These are phyloP conservation scores for Pelvicachromis taeniatus DNA, from an alignment of 2,113 vertebrate genomes.

Conservation along the genomic window DNA sequence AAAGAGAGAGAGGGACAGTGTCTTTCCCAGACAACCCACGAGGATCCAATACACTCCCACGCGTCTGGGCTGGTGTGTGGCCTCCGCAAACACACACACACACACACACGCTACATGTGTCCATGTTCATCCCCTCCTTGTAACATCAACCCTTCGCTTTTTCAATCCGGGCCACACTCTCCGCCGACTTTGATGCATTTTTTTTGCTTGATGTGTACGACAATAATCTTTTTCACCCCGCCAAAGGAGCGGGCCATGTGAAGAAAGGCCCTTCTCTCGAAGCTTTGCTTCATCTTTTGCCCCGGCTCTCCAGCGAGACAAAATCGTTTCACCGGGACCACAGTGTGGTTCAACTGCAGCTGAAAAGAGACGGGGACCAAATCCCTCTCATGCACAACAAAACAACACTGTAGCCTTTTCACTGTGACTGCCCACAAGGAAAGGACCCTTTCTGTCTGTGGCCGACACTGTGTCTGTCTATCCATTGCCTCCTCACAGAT, in stretches of 20 bases:
- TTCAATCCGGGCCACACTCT: slow-evolving; percentile 58
- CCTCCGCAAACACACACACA: slow-evolving; percentile 35
- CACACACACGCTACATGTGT: slow-evolving; percentile 47
- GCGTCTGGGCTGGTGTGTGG: slow-evolving; percentile 63
- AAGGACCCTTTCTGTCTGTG: slow-evolving; percentile 66
- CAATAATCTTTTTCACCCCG: slow-evolving; percentile 74
- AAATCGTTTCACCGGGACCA: slow-evolving; percentile 74
- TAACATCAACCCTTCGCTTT: slow-evolving; percentile 55
- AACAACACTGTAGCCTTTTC: slow-evolving; percentile 85
- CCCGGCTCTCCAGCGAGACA: slow-evolving; percentile 61
- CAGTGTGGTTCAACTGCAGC: slow-evolving; percentile 74
- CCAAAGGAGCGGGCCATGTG: slow-evolving; percentile 43
- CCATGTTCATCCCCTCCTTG: slow-evolving; percentile 40
- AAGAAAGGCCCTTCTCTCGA: slow-evolving; percentile 60
- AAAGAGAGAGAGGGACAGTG: slow-evolving; percentile 54
- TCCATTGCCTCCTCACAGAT: slow-evolving; percentile 80
- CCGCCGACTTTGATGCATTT: slow-evolving; percentile 60
- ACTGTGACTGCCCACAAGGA: slow-evolving; percentile 77
- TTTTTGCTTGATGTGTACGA: slow-evolving; percentile 53
- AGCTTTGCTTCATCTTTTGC: slow-evolving; percentile 64
- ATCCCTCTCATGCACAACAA: slow-evolving; percentile 75
- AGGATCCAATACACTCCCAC: slow-evolving; percentile 69
- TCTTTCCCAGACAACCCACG: slow-evolving; percentile 60
- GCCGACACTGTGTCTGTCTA: slow-evolving; percentile 68
- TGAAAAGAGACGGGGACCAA: slow-evolving; percentile 75